Evolutionary conservation across 2,888 invertebrate genomes (phyloP).

Genomic region (Laspeyria flexula): DNA sequence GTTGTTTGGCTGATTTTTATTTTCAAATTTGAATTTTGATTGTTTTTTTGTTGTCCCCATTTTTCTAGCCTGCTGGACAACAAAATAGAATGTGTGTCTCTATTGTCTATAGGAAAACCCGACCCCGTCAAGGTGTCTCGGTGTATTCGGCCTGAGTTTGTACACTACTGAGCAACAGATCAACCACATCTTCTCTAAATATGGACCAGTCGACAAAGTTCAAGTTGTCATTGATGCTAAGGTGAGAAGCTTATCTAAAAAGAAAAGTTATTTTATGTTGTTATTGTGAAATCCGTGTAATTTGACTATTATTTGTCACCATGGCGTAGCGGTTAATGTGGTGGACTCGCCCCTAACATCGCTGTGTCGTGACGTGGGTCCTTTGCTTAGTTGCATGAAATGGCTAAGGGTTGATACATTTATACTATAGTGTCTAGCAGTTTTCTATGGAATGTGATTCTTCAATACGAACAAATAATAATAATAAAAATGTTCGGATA

Average conservation of each 20-base stretch:
- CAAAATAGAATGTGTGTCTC: conserved; percentile 26
- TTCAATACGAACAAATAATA: no score
- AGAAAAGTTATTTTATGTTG: no score
- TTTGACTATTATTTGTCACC: no score
- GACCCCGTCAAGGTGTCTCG: conserved; percentile 94
- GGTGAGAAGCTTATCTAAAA: conserved; percentile 83
- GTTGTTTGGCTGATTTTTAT: neutral
- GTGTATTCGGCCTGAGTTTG: conserved; percentile 97
- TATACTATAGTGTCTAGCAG: no score
- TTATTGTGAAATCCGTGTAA: no score
- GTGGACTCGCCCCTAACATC: no score
- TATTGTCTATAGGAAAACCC: conserved; percentile 90
- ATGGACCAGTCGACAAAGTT: conserved; percentile 95
- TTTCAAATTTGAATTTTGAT: neutral
- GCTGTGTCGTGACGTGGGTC: no score
- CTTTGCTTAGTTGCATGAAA: no score
- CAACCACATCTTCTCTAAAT: conserved; percentile 96
- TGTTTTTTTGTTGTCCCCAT: neutral
- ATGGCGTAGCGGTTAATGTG: no score
- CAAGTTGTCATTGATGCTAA: conserved; percentile 98
- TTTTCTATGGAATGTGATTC: no score
- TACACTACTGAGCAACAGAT: conserved; percentile 97
- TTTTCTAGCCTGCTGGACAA: conserved; percentile 9
- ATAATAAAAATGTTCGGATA: no score
- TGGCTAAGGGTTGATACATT: no score